phyloP scores from a whole-genome alignment of 2,888 invertebrate species.

The Glaucopsyche alexis region DNA sequence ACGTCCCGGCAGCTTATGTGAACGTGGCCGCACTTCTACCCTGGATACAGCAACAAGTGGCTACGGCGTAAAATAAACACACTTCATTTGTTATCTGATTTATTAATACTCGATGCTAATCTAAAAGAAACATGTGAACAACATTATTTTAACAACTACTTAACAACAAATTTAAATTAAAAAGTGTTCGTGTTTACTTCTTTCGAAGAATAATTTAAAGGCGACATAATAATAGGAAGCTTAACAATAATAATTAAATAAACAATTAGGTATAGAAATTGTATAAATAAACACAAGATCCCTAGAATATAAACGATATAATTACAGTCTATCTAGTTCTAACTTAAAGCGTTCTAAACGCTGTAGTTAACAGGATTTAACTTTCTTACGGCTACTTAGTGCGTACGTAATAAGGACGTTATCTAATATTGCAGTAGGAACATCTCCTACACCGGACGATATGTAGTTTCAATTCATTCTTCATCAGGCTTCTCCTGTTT shows the following conservation, averaged over 20 bases:
- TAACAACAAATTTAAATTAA: constrained; percentile 23
- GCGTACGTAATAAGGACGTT: constrained; percentile 69
- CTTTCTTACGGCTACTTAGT: constrained; percentile 55
- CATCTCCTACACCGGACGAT: constrained; percentile 67
- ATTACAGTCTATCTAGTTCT: constrained; percentile 48
- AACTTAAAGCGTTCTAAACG: constrained; percentile 72
- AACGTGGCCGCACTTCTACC: constrained; percentile 83
- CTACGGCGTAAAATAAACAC: constrained; percentile 48
- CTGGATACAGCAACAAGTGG: constrained; percentile 82
- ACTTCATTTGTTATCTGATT: not conserved
- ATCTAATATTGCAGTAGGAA: constrained; percentile 76
- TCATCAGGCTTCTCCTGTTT: constrained; percentile 71
- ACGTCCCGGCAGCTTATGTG: constrained; percentile 88
- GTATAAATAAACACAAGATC: constrained; percentile 76
- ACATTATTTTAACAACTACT: constrained; percentile 18
- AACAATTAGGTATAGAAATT: constrained; percentile 76
- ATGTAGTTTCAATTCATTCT: constrained; percentile 51
- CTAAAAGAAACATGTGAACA: constrained; percentile 20
- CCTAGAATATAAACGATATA: constrained; percentile 62
- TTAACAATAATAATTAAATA: constrained; percentile 76
- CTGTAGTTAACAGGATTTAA: constrained; percentile 64
- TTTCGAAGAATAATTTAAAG: constrained; percentile 31
- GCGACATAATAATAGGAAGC: constrained; percentile 49
- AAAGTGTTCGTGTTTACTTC: constrained; percentile 7
- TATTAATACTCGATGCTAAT: constrained; percentile 24